A percentile compares a stretch with the other conserved stretches of the same genome.
phyloP scores from a whole-genome alignment of 2,888 invertebrate species.

The Leucania comma region DNA sequence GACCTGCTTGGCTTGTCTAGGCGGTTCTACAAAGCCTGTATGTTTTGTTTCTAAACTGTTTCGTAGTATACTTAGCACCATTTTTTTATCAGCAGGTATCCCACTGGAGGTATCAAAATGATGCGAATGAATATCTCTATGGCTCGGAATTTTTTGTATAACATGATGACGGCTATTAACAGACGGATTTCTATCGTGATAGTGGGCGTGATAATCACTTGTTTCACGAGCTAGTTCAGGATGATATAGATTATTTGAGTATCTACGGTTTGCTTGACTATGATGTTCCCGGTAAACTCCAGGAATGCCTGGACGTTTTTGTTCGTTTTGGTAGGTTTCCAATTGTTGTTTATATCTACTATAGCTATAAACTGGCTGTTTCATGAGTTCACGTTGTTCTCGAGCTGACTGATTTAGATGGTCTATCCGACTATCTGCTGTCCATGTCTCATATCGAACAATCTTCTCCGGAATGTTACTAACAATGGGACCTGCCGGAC shows the following conservation, averaged over 20 bases:
- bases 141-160: constrained; percentile 84
- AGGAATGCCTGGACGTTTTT: constrained; percentile 77
- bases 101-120: constrained; percentile 80
- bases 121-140: constrained; percentile 80
- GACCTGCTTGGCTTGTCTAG: constrained; percentile 85
- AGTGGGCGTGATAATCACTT: constrained; percentile 80
- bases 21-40: constrained; percentile 89
- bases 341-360: constrained; percentile 85
- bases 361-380: constrained; percentile 86
- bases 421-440: constrained; percentile 85
- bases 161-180: constrained; percentile 81
- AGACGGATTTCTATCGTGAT: constrained; percentile 79
- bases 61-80: constrained; percentile 93
- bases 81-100: constrained; percentile 92
- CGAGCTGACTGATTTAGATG: constrained; percentile 80
- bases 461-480: constrained; percentile 89
- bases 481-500: constrained; percentile 81
- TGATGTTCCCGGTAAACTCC: constrained; percentile 79
- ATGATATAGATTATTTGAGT: constrained; percentile 75
- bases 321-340: constrained; percentile 85
- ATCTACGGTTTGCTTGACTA: constrained; percentile 76
- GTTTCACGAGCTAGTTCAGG: constrained; percentile 78
- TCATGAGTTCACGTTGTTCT: constrained; percentile 86
- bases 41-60: constrained; percentile 93
- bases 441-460: constrained; percentile 86